phyloP scores from a whole-genome alignment of 2,113 vertebrate species.

The Sorex araneus region DNA sequence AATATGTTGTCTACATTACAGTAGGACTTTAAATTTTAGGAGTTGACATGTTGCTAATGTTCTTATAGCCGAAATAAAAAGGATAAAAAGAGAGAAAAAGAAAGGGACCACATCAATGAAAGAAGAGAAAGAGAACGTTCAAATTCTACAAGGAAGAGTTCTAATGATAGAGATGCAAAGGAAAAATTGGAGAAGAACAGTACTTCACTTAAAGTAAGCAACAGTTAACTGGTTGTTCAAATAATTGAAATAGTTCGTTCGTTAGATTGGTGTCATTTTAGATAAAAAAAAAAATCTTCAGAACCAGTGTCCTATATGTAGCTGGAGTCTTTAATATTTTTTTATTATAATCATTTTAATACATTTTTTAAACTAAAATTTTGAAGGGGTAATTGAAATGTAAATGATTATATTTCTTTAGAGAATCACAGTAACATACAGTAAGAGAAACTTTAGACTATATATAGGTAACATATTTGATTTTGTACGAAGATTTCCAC shows the following conservation, averaged over 20 bases:
- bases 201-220: slow-evolving; percentile 87
- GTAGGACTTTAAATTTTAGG: slow-evolving; percentile 50
- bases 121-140: slow-evolving; percentile 91
- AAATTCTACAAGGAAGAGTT: slow-evolving; percentile 92
- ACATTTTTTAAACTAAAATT: slow-evolving; percentile 40
- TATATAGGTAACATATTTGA: neutral
- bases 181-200: slow-evolving; percentile 87
- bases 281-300: slow-evolving; percentile 7
- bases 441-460: neutral
- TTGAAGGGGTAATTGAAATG: slow-evolving; percentile 52
- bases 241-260: neutral
- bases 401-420: neutral
- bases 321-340: neutral
- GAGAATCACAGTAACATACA: slow-evolving; percentile 3
- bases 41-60: slow-evolving; percentile 48
- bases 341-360: slow-evolving; percentile 19
- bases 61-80: slow-evolving; percentile 91
- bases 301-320: neutral
- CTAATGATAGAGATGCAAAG: slow-evolving; percentile 91
- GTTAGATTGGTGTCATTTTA: neutral
- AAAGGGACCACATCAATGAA: slow-evolving; percentile 91
- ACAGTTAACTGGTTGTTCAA: neutral
- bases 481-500: slow-evolving; percentile 43
- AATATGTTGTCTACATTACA: slow-evolving; percentile 28
- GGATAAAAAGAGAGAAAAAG: slow-evolving; percentile 92